Base-by-base conservation (phyloP, 2,113 vertebrate genomes). In the Pachycephala philippinensis region DNA sequence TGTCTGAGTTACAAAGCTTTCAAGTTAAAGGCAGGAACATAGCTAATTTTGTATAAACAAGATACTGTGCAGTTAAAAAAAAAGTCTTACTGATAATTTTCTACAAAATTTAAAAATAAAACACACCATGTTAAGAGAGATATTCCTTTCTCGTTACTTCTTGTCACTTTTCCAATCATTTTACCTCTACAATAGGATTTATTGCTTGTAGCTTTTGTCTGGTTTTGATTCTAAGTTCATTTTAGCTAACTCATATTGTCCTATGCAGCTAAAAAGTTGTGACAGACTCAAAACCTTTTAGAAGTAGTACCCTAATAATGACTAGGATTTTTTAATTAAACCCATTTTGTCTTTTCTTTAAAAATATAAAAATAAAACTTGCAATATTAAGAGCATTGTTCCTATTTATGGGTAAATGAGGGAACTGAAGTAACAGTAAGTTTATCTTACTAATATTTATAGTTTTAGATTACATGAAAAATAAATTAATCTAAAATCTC, bases 1-100 rank as follows among this genome's bases (percentile, higher is more conserved):
- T 96, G 47, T 68, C 72, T 57, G 50, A 87, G 61, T 52, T 87
- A 93, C 64, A 79, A 2, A 92, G 91, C 50, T 89, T 90, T 80
- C 74, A 53, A 80, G 31, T 64, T 70, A 44, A 87, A 80, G 50
- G 85, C 35, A 85, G 64, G 57, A 64, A 95, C 63, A 50, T 40
- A 70, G 77, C 15, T 87, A 72, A 93, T 96, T 95, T 85, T 54
- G 35, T 91, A 60, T 84, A 76, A 95, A 35, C 52, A 64, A 79
- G 60, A 75, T 16, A 64, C 5, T 33, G 10, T 24, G 30, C 31
- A 61, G 57, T 42, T 49, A 6, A 65, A 80, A 87, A 57, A 77
- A 68, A 27, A 3, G 15, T 9, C 11, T 75, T 44, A 27, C 15
- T 54, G 35, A 61, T 61, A 5, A 24, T 89, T 77, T 91, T 81